Percentiles rank a stretch among this genome's conserved stretches.
Evolutionary conservation across 2,113 vertebrate species (phyloP).

Genomic region (Falcunculus frontatus): DNA sequence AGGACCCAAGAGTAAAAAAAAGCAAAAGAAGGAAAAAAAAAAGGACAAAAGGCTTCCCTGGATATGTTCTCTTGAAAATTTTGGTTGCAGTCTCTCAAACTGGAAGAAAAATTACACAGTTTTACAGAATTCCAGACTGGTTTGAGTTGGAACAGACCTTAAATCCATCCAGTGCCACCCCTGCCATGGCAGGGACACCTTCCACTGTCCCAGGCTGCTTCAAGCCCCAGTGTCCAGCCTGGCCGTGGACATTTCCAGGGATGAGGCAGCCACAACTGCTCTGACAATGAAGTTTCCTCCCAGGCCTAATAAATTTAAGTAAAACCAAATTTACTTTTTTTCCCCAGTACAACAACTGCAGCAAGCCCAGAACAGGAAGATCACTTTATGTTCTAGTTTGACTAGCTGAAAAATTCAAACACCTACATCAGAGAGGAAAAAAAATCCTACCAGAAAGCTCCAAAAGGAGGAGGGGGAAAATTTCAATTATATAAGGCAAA

Average conservation of each 20-base stretch:
- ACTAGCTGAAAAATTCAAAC: neutral
- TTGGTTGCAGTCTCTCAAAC: neutral
- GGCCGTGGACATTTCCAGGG: neutral
- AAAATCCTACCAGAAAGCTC: neutral
- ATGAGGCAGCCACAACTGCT: neutral
- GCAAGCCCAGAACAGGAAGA: neutral
- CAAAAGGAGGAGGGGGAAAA: neutral
- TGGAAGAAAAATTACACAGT: neutral
- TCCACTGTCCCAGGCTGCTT: neutral
- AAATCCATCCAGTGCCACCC: fast-evolving
- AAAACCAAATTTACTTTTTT: neutral
- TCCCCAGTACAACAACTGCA: neutral
- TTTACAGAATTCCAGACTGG: neutral
- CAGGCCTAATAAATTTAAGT: neutral
- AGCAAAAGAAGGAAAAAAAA: fast-evolving
- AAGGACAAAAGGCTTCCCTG: neutral
- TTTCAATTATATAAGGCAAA: neutral
- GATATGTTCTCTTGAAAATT: neutral
- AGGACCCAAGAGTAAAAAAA: fast-evolving
- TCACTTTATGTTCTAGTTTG: neutral
- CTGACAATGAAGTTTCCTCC: neutral
- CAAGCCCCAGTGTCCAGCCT: fast-evolving
- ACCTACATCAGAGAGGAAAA: neutral
- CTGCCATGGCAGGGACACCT: neutral
- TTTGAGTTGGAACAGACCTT: neutral